Percentiles rank a stretch among this genome's conserved stretches.
phyloP scores from a whole-genome alignment of 1,140 invertebrate species.

The Drosophila albomicans region DNA sequence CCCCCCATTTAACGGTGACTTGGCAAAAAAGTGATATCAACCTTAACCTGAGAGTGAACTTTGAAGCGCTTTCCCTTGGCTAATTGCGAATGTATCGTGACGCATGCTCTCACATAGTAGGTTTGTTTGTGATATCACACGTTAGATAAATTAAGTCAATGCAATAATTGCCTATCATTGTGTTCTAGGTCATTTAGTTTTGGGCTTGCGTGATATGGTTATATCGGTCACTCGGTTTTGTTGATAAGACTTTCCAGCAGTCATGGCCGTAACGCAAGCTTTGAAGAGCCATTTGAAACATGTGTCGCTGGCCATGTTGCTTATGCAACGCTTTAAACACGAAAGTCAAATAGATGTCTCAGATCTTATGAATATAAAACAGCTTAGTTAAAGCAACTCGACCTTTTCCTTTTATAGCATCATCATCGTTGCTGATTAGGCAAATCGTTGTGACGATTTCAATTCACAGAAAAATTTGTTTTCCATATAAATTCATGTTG shows the following conservation, averaged over 20 bases:
- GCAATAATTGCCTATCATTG: constrained; percentile 20
- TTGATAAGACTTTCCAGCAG: constrained; percentile 12
- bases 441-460: background rate
- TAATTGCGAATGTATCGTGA: constrained; percentile 12
- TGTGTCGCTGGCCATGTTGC: background rate
- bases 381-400: background rate
- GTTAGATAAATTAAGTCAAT: constrained; percentile 9
- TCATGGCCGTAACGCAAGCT: background rate
- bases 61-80: constrained; percentile 19
- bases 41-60: constrained; percentile 22
- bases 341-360: background rate
- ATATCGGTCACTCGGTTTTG: constrained; percentile 22
- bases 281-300: constrained; percentile 1
- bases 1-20: background rate
- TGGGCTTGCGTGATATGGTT: background rate
- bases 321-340: constrained; percentile 1
- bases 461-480: background rate
- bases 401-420: background rate
- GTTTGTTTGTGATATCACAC: constrained; percentile 2
- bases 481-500: background rate
- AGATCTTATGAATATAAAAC: background rate
- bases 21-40: constrained; percentile 20
- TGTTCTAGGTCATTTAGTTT: constrained; percentile 25
- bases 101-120: constrained; percentile 20
- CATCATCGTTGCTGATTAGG: constrained; percentile 2